Evolutionary conservation across 2,888 invertebrate genomes (phyloP), one percentile per base, ranked within the genome.

Genomic region (Phorcus lineatus): DNA sequence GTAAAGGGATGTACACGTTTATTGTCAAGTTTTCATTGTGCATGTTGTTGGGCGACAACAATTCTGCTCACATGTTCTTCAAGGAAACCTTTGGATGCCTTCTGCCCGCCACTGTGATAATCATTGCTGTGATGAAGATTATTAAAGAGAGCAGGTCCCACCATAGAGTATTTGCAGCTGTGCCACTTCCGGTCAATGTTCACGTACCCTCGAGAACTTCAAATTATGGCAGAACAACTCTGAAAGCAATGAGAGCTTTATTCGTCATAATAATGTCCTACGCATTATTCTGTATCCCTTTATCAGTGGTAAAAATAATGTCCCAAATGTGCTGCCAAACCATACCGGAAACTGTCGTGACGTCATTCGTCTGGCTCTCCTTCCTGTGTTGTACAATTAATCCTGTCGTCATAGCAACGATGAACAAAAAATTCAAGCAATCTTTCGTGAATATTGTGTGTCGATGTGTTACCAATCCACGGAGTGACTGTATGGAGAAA

Each of bases 181-280:
- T 88, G 13, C 88, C 87, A 13, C 75, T 88, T 2, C 85, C 89
- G 9, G 47, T 47, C 11, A 47, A 47, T 47, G 81, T 88, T 2
- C 82, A 84, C 0, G 62, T 74, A 74, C 19, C 24, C 7, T 55
- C 55, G 19, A 6, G 82, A 80, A n/a, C 78, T 86, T n/a, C 85
- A 85, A 54, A 70, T 79, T 84, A 87, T 62, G 76, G 80, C 17
- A 54, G 85, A 74, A 85, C 82, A 53, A 86, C 87, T 22, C 83
- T 84, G 74, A 84, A 82, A 53, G 89, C 89, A 9, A 86, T 88
- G 87, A 74, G 88, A 53, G 86, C 88, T 0, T 83, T 87, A 78
- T 80, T 88, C 3, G 79, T 87, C 16, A 85, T 89, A 16, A 83
- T 84, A 2, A 57, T 74, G n/a, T 80, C 84, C 9, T 86, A 85